Percentiles rank a stretch among this genome's conserved stretches.
Evolutionary conservation across 2,797 vertebrate genomes (phyloP).

Genomic region (Schizothorax lantsangensis): DNA sequence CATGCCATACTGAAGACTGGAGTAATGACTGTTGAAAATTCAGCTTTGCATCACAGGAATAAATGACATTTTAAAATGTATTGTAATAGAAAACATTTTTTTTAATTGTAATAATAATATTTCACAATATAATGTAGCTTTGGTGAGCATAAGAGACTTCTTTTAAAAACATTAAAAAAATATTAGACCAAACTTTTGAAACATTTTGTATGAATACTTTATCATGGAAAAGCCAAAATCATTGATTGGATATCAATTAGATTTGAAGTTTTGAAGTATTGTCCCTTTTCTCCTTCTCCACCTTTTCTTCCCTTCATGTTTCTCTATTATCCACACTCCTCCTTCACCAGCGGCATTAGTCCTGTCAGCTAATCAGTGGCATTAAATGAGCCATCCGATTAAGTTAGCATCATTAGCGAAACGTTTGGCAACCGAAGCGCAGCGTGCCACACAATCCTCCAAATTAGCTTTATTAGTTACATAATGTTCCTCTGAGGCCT

Average conservation of each 20-base stretch:
- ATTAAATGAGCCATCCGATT: slow-evolving; percentile 71
- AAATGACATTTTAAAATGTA: neutral
- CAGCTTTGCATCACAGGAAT: neutral
- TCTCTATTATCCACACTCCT: slow-evolving; percentile 32
- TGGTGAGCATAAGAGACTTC: neutral
- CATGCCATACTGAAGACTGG: neutral
- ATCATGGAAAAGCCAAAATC: neutral
- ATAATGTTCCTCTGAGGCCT: slow-evolving; percentile 47
- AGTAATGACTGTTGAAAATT: neutral
- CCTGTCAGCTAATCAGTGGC: slow-evolving; percentile 63
- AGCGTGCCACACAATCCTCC: slow-evolving; percentile 55
- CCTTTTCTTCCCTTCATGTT: slow-evolving; percentile 8
- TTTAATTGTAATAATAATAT: neutral
- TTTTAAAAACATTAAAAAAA: neutral
- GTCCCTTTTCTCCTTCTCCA: neutral
- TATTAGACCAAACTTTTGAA: neutral
- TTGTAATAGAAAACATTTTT: neutral
- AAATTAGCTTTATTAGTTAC: slow-evolving; percentile 71
- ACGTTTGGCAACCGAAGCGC: slow-evolving; percentile 56
- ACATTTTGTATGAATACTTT: neutral
- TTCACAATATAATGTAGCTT: neutral
- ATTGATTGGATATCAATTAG: neutral
- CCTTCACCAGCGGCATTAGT: slow-evolving; percentile 15
- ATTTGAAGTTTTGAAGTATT: neutral
- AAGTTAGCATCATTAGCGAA: slow-evolving; percentile 73